Evolutionary conservation across 2,797 vertebrate genomes (phyloP), one percentile per base, ranked within the genome.

Genomic region (Fistularia commersonii): DNA sequence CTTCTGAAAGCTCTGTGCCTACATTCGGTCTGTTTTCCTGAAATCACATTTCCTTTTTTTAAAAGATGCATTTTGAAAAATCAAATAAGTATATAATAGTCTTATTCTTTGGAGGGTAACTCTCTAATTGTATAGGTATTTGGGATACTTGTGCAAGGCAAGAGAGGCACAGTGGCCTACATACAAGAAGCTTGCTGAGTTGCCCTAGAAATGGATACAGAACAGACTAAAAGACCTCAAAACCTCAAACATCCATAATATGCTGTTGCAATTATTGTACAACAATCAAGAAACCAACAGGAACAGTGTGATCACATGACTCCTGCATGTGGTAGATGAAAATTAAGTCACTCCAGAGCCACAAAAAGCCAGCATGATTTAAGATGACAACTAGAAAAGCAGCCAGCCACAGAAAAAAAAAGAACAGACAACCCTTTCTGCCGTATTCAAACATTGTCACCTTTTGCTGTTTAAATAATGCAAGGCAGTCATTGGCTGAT

Each of bases 401-500:
- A 41, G 11, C 39, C 39, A 41, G 23, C 23, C 4, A 23, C 23
- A 23, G 14, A 57, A 23, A 40, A 43, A 40, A 43, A 59, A 53
- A 3, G 40, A 51, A 41, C 43, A 61, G 46, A 43, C 47, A 40
- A 46, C 34, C 54, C 40, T 59, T 57, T 59, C 54, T 41, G 37
- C 36, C 36, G 58, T 50, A 49, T 61, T 77, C 71, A 70, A 65
- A 82, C 72, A 72, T 79, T 66, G 73, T 88, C 84, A 89, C 90
- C 88, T 90, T 90, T 89, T 89, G 84, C 81, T 69, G 70, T 66
- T 80, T 92, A 89, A 92, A 92, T 92, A 89, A 92, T 92, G 87
- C 87, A 91, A 68, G 67, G 53, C 73, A 76, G 84, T 77, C 85
- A 85, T 90, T 89, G 87, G 87, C 88, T 89, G 80, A 89, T 86